Evolutionary conservation across 2,888 invertebrate genomes (phyloP).

Genomic region (Latrodectus hesperus): DNA sequence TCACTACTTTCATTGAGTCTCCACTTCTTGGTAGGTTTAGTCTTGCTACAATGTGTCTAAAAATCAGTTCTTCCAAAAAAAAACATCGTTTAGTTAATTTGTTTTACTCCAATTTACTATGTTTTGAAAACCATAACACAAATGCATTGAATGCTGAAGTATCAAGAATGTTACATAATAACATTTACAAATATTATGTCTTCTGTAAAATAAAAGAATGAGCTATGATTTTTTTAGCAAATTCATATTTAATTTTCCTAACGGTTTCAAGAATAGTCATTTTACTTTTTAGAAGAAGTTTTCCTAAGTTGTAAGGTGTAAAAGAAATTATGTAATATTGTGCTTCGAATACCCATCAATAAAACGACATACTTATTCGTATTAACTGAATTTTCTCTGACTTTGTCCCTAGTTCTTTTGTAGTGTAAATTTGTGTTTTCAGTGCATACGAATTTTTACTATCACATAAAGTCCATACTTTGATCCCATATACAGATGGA

Average conservation of each 20-base stretch:
- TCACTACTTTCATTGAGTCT: too few relatives aligned
- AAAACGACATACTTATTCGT: background rate
- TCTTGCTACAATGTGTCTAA: background rate
- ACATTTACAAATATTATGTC: background rate
- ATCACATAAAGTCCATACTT: background rate
- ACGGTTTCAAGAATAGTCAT: background rate
- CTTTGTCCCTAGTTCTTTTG: background rate
- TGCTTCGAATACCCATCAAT: background rate
- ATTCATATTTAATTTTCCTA: background rate
- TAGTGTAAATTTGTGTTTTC: too few relatives aligned
- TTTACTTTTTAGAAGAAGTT: constrained; percentile 6
- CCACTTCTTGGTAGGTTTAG: too few relatives aligned
- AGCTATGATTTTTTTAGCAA: background rate
- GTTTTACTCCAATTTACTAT: background rate
- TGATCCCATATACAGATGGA: background rate
- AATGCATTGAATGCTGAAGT: background rate
- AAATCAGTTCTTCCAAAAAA: background rate
- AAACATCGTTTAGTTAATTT: constrained; percentile 8
- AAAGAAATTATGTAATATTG: background rate
- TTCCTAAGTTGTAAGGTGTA: background rate
- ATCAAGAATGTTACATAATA: background rate
- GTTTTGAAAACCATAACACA: constrained; percentile 1
- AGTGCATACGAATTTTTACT: too few relatives aligned
- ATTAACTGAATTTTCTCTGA: constrained; percentile 21
- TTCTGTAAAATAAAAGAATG: constrained; percentile 8